Base-by-base conservation (phyloP, 2,113 vertebrate genomes). In the Mus musculus region DNA sequence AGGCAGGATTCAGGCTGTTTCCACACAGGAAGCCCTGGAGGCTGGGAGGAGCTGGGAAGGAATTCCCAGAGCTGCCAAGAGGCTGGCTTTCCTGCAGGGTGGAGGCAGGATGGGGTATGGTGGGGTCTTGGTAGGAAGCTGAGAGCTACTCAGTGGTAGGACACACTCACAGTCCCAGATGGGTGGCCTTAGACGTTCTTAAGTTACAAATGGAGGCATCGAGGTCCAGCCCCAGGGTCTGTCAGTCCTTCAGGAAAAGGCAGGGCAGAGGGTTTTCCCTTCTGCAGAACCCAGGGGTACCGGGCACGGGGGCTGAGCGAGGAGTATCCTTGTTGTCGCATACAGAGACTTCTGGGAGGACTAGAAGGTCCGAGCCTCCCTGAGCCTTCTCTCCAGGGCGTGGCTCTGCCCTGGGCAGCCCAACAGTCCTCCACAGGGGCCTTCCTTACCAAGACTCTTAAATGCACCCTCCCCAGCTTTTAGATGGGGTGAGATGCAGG, bases 1-100 rank as follows among this genome's bases (percentile, higher is more conserved):
- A 87, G 93, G 89, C 71, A 56, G 13, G 89, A 61, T 76, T 84
- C 96, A 71, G 95, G 72, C 89, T n/a, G 0, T 61, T 93, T 97
- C 97, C 96, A 94, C 93, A 94, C 82, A 96, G 96, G 96, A 97
- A 97, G 65, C 94, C 76, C 4, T 7, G 39, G 94, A 85, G 87
- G 95, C 88, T 26, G 93, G 93, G 89, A n/a, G 87, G 86, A 61
- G 75, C 69, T 0, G 39, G 90, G 94, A 67, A 88, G 89, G 91
- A 91, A 65, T 88, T 90, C 93, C 96, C 89, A 14, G 39, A 80
- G 73, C 59, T 5, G 88, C 76, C 61, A 33, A 80, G 96, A 42
- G 88, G 75, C 56, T 11, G 0, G 7, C 72, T 95, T 96, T 97
- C 96, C 96, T 77, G 71, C 54, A n/a, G 56, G 46, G 17, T 39